These are phyloP conservation scores for Therioaphis trifolii DNA, from an alignment of 2,888 invertebrate genomes.

Conservation along the genomic window DNA sequence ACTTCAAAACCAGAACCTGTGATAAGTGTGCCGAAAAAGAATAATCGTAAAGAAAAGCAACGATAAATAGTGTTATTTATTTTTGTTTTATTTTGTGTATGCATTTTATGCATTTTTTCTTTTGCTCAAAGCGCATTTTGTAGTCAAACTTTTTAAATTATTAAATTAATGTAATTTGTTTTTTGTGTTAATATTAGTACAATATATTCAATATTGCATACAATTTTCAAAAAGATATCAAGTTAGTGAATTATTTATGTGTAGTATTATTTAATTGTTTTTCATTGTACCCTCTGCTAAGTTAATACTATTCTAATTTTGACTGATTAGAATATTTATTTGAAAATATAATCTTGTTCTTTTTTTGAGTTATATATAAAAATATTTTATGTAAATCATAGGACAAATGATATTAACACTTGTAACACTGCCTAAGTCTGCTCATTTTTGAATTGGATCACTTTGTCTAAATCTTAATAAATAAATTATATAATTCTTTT, in stretches of 20 bases:
- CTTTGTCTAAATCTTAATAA: conserved; percentile 20
- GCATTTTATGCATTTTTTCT: neutral
- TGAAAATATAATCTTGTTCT: conserved; percentile 35
- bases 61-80: conserved; percentile 26
- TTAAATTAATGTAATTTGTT: neutral
- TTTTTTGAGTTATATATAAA: neutral
- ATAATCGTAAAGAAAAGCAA: conserved; percentile 52
- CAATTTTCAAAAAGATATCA: conserved; percentile 1
- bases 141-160: conserved; percentile 6
- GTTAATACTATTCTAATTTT: conserved; percentile 41
- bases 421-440: conserved; percentile 31
- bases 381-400: conserved; percentile 2
- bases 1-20: conserved; percentile 38
- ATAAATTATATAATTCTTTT: neutral
- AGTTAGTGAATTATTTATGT: neutral
- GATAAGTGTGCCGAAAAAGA: conserved; percentile 39
- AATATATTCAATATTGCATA: neutral
- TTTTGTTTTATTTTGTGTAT: conserved; percentile 4
- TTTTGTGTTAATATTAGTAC: neutral
- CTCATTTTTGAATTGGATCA: conserved; percentile 17
- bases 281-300: neutral
- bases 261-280: neutral
- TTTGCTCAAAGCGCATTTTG: conserved; percentile 37
- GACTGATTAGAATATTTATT: conserved; percentile 52
- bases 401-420: conserved; percentile 3